A percentile compares a stretch with the other conserved stretches of the same genome.
These are phyloP conservation scores for Actinia tenebrosa DNA, from an alignment of 64 coral and sea anemone genomes.

Conservation along the genomic window DNA sequence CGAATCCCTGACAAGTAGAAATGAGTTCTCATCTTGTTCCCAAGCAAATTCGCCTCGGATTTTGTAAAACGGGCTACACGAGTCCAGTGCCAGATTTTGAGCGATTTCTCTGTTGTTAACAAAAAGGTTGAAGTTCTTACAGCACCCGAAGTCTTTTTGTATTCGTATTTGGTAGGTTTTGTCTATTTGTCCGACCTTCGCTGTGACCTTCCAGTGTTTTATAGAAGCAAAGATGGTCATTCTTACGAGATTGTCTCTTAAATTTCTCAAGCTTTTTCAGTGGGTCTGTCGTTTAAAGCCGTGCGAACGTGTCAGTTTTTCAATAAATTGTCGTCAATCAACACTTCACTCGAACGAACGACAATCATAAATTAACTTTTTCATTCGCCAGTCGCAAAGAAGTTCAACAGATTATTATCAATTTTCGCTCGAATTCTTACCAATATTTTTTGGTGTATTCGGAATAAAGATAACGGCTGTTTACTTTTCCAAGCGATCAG, in stretches of 20 bases:
- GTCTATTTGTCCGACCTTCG: conserved; percentile 7
- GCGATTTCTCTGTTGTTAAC: neutral
- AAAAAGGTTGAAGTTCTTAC: neutral
- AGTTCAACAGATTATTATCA: too few species aligned
- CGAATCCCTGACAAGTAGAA: conserved; percentile 11
- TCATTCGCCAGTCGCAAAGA: too few species aligned
- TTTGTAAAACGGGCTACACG: conserved; percentile 7
- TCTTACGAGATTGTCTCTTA: neutral
- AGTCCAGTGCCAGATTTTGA: neutral
- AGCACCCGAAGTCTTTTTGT: neutral
- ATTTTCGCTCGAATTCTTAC: too few species aligned
- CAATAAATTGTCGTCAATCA: neutral
- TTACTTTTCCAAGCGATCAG: neutral
- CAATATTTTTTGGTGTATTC: too few species aligned
- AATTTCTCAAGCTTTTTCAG: neutral
- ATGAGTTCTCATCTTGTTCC: conserved; percentile 1
- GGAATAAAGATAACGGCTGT: too few species aligned
- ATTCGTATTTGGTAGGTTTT: neutral
- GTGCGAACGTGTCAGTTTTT: neutral
- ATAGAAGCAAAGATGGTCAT: conserved; percentile 14
- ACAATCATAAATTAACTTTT: too few species aligned
- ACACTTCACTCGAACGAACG: neutral
- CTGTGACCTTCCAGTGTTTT: neutral
- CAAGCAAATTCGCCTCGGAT: conserved; percentile 16
- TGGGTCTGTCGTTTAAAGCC: neutral